Base-by-base conservation (phyloP, 53 echinoderm and acorn worm species). In the Pentamera pediparva region DNA sequence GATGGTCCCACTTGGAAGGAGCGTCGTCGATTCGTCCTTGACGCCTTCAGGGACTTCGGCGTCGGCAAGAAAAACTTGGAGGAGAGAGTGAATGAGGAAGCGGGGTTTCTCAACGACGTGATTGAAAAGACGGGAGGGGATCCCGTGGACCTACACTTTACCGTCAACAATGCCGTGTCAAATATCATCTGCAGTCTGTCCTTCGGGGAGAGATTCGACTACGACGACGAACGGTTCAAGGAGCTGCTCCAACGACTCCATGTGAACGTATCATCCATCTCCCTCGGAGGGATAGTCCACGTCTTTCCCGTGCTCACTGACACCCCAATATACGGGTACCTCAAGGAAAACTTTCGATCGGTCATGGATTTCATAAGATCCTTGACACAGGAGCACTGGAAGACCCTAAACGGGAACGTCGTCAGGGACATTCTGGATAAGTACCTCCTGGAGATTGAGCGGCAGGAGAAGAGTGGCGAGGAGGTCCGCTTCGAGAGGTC, bases 111-210 rank as follows among this genome's bases (percentile, higher is more conserved):
- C 35, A 30, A 52, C 22, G 73, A 72, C 4, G 52, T 32, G 2
- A 72, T 72, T 49, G 53, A 72, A 32, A 18, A 29, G 9, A 6
- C 52, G 2, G 37, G 36, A 15, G 73, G 73, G 7, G 13, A n/a
- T 30, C 63, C 63, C 13, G 17, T 65, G 11, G 30, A 70, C 53
- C 28, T 70, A 6, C 49, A 70, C 18, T 24, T n/a, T 24, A 43
- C 51, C 29, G 51, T 70, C 9, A 70, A 70, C 51, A 70, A 70
- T 12, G 71, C 71, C 29, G 71, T 70, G 6, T 70, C 71, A 18
- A 70, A 70, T 32, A 70, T 72, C 32, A 72, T 72, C 11, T 72
- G 73, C n/a, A 72, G 73, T 38, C 52, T 72, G 20, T 53, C 53
- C 1, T 72, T 72, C 15, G 73, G 73, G 17, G 53, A 72, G 22